Percentiles rank a stretch among this genome's conserved stretches.
Evolutionary conservation across 2,888 invertebrate genomes (phyloP).

Genomic region (Phrixothrix hirtus): DNA sequence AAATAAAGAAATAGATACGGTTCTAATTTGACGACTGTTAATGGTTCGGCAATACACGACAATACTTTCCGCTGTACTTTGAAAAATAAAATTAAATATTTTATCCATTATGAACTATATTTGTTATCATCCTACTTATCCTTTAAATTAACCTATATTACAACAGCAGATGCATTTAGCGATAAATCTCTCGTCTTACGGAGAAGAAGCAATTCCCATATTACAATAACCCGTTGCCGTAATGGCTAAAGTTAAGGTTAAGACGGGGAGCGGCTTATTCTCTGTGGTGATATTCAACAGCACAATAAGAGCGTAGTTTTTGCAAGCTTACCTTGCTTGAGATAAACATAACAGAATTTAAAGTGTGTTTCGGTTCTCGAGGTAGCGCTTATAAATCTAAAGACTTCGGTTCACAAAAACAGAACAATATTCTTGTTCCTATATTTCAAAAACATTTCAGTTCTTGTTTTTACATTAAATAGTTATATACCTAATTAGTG

Average conservation of each 20-base stretch:
- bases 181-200: conserved; percentile 47
- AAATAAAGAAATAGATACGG: no score
- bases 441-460: conserved; percentile 16
- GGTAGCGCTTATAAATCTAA: conserved; percentile 44
- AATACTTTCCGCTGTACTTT: neutral
- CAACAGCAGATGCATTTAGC: conserved; percentile 44
- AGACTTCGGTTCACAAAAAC: conserved; percentile 40
- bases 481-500: conserved; percentile 32
- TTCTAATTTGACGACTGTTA: no score
- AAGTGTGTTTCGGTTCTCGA: conserved; percentile 49
- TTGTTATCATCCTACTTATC: conserved; percentile 11
- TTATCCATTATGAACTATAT: conserved; percentile 1
- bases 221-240: conserved; percentile 51
- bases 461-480: conserved; percentile 31
- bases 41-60: no score
- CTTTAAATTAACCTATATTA: conserved; percentile 11
- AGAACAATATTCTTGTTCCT: conserved; percentile 36
- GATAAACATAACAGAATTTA: conserved; percentile 45
- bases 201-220: conserved; percentile 51
- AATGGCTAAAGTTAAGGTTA: conserved; percentile 55
- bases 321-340: conserved; percentile 46
- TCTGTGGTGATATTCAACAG: conserved; percentile 52
- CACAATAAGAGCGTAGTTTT: conserved; percentile 52
- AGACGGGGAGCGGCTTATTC: conserved; percentile 52
- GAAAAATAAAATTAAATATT: neutral